phyloP scores from a whole-genome alignment of 35 echinoderm and acorn worm genomes.

The Heliocidaris tuberculata region DNA sequence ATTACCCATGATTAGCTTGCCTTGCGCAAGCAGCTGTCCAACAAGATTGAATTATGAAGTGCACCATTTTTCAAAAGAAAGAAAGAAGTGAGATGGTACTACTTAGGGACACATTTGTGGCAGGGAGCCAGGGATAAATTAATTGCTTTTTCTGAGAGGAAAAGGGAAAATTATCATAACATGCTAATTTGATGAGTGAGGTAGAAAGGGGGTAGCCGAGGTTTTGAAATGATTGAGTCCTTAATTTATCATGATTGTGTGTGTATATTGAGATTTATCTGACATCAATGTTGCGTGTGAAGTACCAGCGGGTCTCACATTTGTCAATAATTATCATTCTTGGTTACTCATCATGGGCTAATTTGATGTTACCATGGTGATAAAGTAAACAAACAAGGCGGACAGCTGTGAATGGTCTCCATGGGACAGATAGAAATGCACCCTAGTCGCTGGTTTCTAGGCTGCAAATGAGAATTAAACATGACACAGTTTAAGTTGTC shows the following conservation, averaged over 20 bases:
- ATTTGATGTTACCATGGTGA: constrained; percentile 29
- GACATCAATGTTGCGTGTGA: constrained; percentile 20
- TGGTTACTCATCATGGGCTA: constrained; percentile 36
- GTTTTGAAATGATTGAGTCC: not conserved
- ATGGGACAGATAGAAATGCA: not conserved
- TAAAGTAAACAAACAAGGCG: not conserved
- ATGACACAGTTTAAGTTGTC: not conserved
- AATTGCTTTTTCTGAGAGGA: constrained; percentile 21
- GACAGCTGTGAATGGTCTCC: not conserved
- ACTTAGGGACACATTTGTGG: constrained; percentile 12
- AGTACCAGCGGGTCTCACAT: not conserved
- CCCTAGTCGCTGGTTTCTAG: not conserved
- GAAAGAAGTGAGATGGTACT: not conserved
- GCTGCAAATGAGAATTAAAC: not conserved
- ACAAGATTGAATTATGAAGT: not conserved
- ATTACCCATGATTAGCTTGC: not conserved
- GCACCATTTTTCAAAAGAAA: not conserved
- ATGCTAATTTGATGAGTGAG: constrained; percentile 17
- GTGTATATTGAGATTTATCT: constrained; percentile 6
- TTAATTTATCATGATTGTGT: constrained; percentile 20
- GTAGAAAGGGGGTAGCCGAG: not conserved
- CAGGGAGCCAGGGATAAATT: constrained; percentile 27
- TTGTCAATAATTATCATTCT: constrained; percentile 39
- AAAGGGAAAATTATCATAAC: constrained; percentile 7
- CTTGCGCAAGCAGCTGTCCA: not conserved